Evolutionary conservation across 1,140 invertebrate species (phyloP).

Genomic region (Coelopa frigida): DNA sequence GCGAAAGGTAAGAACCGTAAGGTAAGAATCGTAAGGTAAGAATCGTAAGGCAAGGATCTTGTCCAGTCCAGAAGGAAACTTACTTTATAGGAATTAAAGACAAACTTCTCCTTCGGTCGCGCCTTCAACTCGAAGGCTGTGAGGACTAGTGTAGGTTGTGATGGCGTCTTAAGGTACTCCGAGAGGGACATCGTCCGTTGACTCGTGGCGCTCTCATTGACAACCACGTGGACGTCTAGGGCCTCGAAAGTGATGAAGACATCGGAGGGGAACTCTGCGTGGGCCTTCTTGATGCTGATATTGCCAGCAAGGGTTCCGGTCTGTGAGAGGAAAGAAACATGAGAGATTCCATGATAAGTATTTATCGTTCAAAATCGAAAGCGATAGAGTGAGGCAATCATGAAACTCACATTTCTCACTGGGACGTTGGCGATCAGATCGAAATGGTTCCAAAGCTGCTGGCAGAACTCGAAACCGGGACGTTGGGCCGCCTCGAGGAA

Average conservation of each 20-base stretch:
- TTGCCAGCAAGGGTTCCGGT: slow-evolving; percentile 70
- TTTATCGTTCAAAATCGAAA: too few species aligned
- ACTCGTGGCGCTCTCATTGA: slow-evolving; percentile 12
- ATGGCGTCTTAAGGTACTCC: slow-evolving; percentile 19
- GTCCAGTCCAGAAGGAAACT: not conserved
- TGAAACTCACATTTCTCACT: slow-evolving; percentile 61
- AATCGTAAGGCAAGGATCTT: not conserved
- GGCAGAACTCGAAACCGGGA: slow-evolving; percentile 46
- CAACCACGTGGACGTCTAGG: slow-evolving; percentile 49
- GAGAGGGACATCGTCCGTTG: slow-evolving; percentile 23
- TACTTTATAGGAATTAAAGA: slow-evolving; percentile 51
- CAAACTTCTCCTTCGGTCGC: slow-evolving; percentile 28
- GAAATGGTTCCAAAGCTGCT: slow-evolving; percentile 45
- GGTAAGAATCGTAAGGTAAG: not conserved
- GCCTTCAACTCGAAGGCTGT: slow-evolving; percentile 26
- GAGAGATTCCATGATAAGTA: too few species aligned
- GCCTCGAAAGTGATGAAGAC: slow-evolving; percentile 65
- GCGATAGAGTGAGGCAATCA: too few species aligned
- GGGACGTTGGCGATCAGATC: slow-evolving; percentile 60
- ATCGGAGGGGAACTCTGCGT: slow-evolving; percentile 69
- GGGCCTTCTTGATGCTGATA: slow-evolving; percentile 64
- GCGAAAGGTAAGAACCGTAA: too few species aligned
- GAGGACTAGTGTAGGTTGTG: slow-evolving; percentile 21
- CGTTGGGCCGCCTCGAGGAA: slow-evolving; percentile 48
- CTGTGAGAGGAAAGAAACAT: too few species aligned